These are phyloP conservation scores for Oscheius myriophilus DNA, from an alignment of 2,888 invertebrate species.

Conservation along the genomic window DNA sequence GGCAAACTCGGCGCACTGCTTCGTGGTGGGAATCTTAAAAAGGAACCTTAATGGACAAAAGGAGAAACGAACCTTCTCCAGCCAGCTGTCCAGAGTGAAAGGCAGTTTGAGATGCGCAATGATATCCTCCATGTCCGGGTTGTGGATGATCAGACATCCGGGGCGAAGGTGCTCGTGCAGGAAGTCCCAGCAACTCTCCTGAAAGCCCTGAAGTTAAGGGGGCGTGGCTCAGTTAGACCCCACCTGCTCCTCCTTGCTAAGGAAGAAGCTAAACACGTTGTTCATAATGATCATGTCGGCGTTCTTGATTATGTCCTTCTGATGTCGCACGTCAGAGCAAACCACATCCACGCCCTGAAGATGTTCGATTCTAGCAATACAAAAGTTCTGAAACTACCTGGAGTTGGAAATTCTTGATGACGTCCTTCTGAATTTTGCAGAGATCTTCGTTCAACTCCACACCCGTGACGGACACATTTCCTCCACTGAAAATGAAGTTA, in stretches of 20 bases:
- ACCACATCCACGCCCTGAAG: conserved; percentile 65
- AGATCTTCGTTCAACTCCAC: conserved; percentile 80
- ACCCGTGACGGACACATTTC: conserved; percentile 76
- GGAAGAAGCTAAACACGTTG: conserved; percentile 81
- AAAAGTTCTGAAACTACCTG: conserved; percentile 37
- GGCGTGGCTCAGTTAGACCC: not conserved
- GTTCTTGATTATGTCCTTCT: conserved; percentile 75
- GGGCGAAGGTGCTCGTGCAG: conserved; percentile 43
- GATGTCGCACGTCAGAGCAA: conserved; percentile 77
- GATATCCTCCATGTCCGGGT: conserved; percentile 53
- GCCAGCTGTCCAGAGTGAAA: conserved; percentile 55
- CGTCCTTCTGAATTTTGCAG: conserved; percentile 76
- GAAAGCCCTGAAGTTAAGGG: conserved; percentile 1
- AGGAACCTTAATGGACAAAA: not conserved
- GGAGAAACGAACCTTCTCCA: conserved; percentile 42
- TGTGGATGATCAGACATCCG: conserved; percentile 56
- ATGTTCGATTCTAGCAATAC: too few relatives aligned
- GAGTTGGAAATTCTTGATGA: conserved; percentile 34
- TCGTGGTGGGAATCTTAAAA: conserved; percentile 37
- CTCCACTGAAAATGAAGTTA: conserved; percentile 31
- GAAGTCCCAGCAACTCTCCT: conserved; percentile 53
- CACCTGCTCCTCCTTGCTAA: conserved; percentile 76
- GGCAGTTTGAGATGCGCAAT: conserved; percentile 53
- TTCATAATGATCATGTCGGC: conserved; percentile 79
- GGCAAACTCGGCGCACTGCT: conserved; percentile 44